Conservation (phyloP, 2,113 vertebrate species). For the Hyperopisus bebe region DNA sequence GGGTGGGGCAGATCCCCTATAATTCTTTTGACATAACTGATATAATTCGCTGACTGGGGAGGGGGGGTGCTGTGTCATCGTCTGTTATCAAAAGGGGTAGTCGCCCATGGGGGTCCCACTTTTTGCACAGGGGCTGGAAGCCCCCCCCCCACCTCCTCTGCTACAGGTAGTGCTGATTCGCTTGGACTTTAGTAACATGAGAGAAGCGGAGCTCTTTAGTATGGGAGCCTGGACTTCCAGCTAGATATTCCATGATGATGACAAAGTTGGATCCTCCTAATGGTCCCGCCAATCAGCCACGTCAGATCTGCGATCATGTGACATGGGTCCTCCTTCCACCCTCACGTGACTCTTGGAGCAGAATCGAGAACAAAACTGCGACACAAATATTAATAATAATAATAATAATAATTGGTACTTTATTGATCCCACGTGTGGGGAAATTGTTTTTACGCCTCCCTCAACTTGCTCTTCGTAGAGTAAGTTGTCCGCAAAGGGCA, state of each 20-base stretch:
- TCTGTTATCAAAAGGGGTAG: background rate
- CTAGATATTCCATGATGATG: background rate
- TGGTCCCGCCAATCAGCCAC: background rate
- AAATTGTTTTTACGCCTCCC: no score
- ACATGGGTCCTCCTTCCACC: background rate
- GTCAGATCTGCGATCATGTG: background rate
- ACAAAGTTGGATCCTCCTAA: background rate
- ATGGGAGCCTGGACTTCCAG: background rate
- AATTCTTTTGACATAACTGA: background rate
- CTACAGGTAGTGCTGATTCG: background rate
- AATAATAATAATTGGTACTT: no score
- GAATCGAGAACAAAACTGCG: background rate
- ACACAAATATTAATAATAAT: background rate
- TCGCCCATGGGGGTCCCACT: background rate
- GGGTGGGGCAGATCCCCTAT: background rate
- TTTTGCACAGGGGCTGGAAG: background rate
- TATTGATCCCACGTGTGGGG: no score
- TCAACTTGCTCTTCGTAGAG: no score
- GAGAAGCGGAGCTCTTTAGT: background rate
- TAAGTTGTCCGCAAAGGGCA: no score
- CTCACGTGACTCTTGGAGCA: background rate
- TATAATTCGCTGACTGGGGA: background rate
- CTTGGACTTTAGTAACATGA: no score
- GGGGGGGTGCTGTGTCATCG: background rate
- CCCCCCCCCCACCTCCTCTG: no score